Evolutionary conservation across 2,888 invertebrate species (phyloP).

Genomic region (Doris montereyensis): DNA sequence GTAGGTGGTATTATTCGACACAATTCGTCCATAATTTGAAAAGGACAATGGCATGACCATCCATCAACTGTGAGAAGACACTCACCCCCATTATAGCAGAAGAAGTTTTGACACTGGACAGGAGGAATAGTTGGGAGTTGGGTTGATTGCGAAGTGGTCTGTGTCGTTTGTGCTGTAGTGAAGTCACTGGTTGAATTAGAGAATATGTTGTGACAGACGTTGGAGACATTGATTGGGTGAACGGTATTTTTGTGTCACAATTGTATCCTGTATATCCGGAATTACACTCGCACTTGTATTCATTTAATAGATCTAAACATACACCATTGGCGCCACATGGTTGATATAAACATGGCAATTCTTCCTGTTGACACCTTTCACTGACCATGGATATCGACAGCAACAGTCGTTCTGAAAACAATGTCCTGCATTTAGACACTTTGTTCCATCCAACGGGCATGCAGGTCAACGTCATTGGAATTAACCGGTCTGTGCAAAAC

Average conservation of each 20-base stretch:
- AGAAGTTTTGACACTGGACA: neutral
- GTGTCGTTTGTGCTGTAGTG: neutral
- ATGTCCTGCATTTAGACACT: slow-evolving; percentile 45
- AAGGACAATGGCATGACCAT: slow-evolving; percentile 14
- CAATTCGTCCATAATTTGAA: slow-evolving; percentile 2
- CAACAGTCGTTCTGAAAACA: slow-evolving; percentile 48
- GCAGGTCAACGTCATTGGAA: slow-evolving; percentile 35
- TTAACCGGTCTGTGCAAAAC: slow-evolving; percentile 30
- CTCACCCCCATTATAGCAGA: slow-evolving; percentile 20
- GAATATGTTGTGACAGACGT: neutral
- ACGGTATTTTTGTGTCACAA: slow-evolving; percentile 45
- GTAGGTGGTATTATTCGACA: too few relatives aligned
- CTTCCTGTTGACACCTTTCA: slow-evolving; percentile 47
- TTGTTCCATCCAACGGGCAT: slow-evolving; percentile 39
- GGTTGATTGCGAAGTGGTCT: too few relatives aligned
- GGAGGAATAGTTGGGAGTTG: neutral
- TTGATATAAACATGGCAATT: slow-evolving; percentile 44
- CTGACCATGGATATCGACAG: too few relatives aligned
- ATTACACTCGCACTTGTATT: slow-evolving; percentile 50
- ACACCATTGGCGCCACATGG: slow-evolving; percentile 50
- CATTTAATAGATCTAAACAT: slow-evolving; percentile 46
- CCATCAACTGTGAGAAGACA: neutral
- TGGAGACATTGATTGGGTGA: slow-evolving; percentile 38
- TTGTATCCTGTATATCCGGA: slow-evolving; percentile 46
- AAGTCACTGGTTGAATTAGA: slow-evolving; percentile 6